Evolutionary conservation across 1,140 invertebrate genomes (phyloP), one percentile per base, ranked within the genome.

Genomic region (Cyrtorhinus lividipennis): DNA sequence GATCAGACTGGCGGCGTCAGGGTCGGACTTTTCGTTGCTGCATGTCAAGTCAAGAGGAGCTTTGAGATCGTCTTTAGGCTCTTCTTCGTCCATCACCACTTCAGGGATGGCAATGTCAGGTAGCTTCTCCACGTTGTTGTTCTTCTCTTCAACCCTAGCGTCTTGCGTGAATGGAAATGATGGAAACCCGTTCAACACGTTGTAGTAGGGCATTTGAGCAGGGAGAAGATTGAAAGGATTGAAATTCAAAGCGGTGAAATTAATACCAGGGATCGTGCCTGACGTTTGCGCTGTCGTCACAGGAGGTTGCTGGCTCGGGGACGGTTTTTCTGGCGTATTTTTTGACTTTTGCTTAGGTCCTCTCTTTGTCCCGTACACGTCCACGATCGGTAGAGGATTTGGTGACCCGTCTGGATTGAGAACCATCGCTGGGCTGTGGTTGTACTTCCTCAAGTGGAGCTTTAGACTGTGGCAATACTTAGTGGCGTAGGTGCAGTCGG

Each of bases 391-490:
- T 25, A 87, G 71, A 0, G 88, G 87, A 73, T 92, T 93, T 0
- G 88, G 87, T 0, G 87, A 84, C 1, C 90, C 92, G 67, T 95
- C 92, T 18, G 86, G 79, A 69, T 95, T 92, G 1, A 94, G 73
- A 0, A 93, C 88, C 76, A 87, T 84, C 0, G 84, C 87, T 0
- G 92, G 89, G 67, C 84, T 83, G 70, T 87, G 84, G 71, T 98
- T 95, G 69, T 95, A 94, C 71, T 98, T 98, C 1, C 91, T 78
- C 15, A 99, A 73, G 74, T 99, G 97, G 0, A 96, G 79, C 71
- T 99, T 99, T 0, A 99, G 76, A 25, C 91, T 94, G 76, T 99
- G 96, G 69, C 92, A 96, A 72, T 99, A 99, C 73, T 99, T 99
- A 0, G 95, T 97, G 1, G 90, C 92, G 72, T 98, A 99, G n/a